Percentiles rank a stretch among this genome's conserved stretches.
Conservation (phyloP, 2,888 invertebrate species). For the Seladonia tumulorum region DNA sequence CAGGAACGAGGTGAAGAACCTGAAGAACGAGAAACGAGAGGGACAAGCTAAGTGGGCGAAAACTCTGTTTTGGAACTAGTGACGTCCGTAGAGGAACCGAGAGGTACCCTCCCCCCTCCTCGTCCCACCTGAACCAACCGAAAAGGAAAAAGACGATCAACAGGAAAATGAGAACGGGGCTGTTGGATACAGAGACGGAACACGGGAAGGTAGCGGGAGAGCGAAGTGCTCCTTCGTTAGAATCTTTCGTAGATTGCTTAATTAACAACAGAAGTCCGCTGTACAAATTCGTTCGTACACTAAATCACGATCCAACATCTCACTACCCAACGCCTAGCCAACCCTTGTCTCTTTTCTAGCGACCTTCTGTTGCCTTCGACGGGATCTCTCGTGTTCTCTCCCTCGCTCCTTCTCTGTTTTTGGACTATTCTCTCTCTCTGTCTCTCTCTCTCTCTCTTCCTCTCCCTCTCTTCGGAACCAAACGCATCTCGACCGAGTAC, state of each 20-base stretch:
- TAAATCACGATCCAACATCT: slow-evolving; percentile 65
- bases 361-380: slow-evolving; percentile 29
- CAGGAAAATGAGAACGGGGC: slow-evolving; percentile 1
- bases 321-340: neutral
- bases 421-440: neutral
- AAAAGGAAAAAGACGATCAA: slow-evolving; percentile 11
- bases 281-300: slow-evolving; percentile 64
- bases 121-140: neutral
- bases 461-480: slow-evolving; percentile 30
- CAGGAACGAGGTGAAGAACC: neutral
- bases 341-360: slow-evolving; percentile 2
- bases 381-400: neutral
- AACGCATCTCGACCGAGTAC: slow-evolving; percentile 62
- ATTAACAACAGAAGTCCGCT: slow-evolving; percentile 68
- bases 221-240: slow-evolving; percentile 49
- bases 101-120: neutral
- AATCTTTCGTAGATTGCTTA: slow-evolving; percentile 70
- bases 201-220: slow-evolving; percentile 4
- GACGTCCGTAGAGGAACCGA: slow-evolving; percentile 16
- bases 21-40: slow-evolving; percentile 35
- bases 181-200: neutral
- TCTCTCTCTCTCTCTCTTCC: no score
- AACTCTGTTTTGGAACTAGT: slow-evolving; percentile 61
- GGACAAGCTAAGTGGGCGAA: slow-evolving; percentile 38
- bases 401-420: neutral